These are phyloP conservation scores for Neodiprion lecontei DNA, from an alignment of 1,140 invertebrate species.

Conservation along the genomic window DNA sequence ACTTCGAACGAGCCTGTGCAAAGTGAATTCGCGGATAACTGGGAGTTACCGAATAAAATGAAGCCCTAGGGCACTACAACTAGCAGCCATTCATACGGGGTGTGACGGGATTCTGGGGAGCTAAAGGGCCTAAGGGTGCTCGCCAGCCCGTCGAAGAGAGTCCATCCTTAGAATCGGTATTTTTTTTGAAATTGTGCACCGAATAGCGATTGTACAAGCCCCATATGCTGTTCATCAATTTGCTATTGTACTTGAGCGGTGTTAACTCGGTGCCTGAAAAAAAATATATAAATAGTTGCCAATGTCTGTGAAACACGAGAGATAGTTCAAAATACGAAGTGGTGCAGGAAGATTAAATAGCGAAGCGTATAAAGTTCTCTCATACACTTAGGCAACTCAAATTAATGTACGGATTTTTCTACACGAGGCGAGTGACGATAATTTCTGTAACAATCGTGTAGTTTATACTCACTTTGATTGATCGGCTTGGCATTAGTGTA, in stretches of 20 bases:
- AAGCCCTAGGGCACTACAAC: background rate
- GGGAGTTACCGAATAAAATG: background rate
- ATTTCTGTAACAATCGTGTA: background rate
- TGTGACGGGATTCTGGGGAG: conserved; percentile 1
- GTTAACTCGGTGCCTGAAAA: conserved; percentile 60
- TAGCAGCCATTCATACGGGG: background rate
- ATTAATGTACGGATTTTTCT: conserved; percentile 3
- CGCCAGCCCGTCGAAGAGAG: conserved; percentile 37
- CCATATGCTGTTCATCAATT: conserved; percentile 91
- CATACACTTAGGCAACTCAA: conserved; percentile 19
- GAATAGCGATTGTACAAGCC: conserved; percentile 87
- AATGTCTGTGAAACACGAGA: conserved; percentile 10
- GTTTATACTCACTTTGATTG: conserved; percentile 34
- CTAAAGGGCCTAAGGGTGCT: conserved; percentile 5
- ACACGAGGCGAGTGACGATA: background rate
- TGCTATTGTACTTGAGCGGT: conserved; percentile 82
- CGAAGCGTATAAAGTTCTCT: conserved; percentile 14
- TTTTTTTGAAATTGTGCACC: conserved; percentile 84
- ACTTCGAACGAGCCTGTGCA: background rate
- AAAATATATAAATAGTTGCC: conserved; percentile 10
- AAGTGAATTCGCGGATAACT: background rate
- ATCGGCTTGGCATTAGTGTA: conserved; percentile 30
- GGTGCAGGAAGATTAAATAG: background rate
- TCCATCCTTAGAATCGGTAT: conserved; percentile 66
- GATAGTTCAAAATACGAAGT: conserved; percentile 11